These are phyloP conservation scores for Leucopsar rothschildi DNA, from an alignment of 2,113 vertebrate genomes.

Conservation along the genomic window DNA sequence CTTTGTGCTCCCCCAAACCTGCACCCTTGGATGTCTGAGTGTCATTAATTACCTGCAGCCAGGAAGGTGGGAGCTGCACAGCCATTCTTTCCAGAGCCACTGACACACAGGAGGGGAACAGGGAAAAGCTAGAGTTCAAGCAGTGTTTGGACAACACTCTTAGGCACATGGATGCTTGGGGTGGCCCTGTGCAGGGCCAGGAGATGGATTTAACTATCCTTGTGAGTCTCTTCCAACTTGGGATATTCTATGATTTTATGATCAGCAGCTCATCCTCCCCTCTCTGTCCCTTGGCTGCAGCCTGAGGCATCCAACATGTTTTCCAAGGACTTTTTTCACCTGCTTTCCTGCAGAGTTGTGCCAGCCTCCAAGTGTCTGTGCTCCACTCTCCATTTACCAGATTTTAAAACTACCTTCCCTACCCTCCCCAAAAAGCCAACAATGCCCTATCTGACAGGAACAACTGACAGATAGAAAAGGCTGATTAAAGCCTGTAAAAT, in stretches of 20 bases:
- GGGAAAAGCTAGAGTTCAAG: background rate
- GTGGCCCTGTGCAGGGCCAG: background rate
- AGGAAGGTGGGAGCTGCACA: background rate
- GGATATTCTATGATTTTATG: background rate
- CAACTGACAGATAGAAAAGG: background rate
- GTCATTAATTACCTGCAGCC: rapidly evolving
- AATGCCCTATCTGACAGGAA: background rate
- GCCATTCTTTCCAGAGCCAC: rapidly evolving
- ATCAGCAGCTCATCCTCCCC: background rate
- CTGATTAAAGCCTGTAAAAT: background rate
- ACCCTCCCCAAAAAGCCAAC: background rate
- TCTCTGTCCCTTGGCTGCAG: background rate
- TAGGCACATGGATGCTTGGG: background rate
- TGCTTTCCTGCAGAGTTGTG: background rate
- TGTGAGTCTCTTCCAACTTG: background rate
- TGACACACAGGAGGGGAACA: background rate
- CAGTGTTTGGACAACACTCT: background rate
- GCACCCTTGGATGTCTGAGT: background rate
- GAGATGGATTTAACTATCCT: background rate
- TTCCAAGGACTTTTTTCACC: background rate
- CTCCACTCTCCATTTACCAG: rapidly evolving
- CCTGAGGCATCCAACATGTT: background rate
- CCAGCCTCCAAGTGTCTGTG: rapidly evolving
- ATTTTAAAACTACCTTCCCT: background rate
- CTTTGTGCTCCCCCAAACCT: background rate